Evolutionary conservation across 2,113 vertebrate genomes (phyloP).

Genomic region (Leptosomus discolor): DNA sequence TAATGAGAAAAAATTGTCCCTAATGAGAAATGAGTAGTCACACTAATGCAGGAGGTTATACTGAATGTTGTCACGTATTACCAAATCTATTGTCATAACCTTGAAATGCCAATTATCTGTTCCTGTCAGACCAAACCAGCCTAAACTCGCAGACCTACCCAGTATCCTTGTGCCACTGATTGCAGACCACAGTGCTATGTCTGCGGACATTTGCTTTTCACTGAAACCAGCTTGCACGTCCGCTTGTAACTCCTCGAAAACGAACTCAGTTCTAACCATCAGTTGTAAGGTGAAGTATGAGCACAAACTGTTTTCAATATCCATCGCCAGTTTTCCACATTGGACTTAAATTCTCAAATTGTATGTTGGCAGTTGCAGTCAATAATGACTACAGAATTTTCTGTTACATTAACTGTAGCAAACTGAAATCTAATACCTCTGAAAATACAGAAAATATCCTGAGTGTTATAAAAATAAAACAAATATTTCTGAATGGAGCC

Average conservation of each 20-base stretch:
- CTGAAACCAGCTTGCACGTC: not conserved
- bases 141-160: not conserved
- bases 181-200: not conserved
- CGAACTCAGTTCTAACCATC: accelerated
- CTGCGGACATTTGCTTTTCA: not conserved
- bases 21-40: not conserved
- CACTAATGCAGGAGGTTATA: not conserved
- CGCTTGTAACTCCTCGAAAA: not conserved
- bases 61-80: accelerated
- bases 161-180: not conserved
- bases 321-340: not conserved
- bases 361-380: not conserved
- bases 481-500: not conserved
- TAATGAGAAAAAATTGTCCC: not conserved
- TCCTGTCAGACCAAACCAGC: not conserved
- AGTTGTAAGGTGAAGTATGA: not conserved
- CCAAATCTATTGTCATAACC: not conserved
- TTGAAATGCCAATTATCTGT: not conserved
- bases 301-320: not conserved
- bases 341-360: slow-evolving; percentile 12
- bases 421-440: slow-evolving; percentile 14
- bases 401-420: not conserved
- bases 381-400: slow-evolving; percentile 4
- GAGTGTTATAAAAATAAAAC: slow-evolving; percentile 16
- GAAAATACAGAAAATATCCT: not conserved